Conservation (phyloP, 2,888 invertebrate species). For the Drosophila limbata region DNA sequence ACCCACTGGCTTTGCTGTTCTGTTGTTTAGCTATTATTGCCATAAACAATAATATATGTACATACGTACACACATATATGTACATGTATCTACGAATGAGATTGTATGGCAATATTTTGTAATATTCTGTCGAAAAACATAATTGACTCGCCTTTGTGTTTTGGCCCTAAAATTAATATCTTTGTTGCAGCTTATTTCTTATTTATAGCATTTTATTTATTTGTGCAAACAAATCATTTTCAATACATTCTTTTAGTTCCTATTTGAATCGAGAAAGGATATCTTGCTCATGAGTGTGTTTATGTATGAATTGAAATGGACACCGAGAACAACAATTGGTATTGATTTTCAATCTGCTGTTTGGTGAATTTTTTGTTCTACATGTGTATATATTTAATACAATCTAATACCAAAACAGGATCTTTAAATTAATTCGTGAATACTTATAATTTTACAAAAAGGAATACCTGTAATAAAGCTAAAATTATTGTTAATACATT, state of each 20-base stretch:
- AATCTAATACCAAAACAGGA: neutral
- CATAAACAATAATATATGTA: slow-evolving; percentile 23
- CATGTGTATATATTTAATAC: too few species aligned
- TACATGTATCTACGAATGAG: neutral
- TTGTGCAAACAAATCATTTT: neutral
- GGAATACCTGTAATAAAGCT: neutral
- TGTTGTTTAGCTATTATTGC: slow-evolving; percentile 2
- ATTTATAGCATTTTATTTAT: slow-evolving; percentile 7
- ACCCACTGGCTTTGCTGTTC: neutral
- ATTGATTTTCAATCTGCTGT: neutral
- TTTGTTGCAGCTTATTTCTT: neutral
- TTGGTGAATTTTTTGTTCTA: too few species aligned
- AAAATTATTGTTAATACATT: neutral
- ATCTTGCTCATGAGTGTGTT: neutral
- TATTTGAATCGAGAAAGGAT: neutral
- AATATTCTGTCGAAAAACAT: slow-evolving; percentile 3
- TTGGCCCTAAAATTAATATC: neutral
- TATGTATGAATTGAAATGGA: neutral
- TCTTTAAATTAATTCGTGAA: neutral
- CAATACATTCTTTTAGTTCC: neutral
- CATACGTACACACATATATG: neutral
- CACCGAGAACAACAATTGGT: neutral
- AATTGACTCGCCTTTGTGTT: slow-evolving; percentile 27
- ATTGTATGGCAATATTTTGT: slow-evolving; percentile 1
- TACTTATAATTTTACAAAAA: neutral